phyloP scores from a whole-genome alignment of 2,797 vertebrate species.

The Falco naumanni region DNA sequence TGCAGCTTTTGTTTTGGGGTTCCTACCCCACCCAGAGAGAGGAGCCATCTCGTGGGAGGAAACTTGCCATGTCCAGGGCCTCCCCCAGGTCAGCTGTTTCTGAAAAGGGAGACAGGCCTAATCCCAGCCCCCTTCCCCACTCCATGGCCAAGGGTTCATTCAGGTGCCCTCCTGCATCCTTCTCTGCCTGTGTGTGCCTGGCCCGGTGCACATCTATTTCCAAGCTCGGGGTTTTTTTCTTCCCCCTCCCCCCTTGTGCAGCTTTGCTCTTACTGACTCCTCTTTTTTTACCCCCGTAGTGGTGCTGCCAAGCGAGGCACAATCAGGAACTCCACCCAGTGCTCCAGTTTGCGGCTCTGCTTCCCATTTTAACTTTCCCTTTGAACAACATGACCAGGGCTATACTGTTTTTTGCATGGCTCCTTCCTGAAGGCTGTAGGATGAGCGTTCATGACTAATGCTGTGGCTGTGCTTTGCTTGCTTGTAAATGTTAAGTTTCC shows the following conservation, averaged over 20 bases:
- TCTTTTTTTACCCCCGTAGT: not conserved
- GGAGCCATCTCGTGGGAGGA: not conserved
- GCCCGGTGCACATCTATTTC: not conserved
- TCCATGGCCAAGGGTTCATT: not conserved
- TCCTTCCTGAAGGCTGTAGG: not conserved
- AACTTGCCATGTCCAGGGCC: not conserved
- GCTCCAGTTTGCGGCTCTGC: conserved; percentile 13
- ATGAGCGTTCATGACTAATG: not conserved
- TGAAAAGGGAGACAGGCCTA: not conserved
- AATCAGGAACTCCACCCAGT: conserved; percentile 15
- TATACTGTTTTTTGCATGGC: not conserved
- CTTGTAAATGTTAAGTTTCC: conserved; percentile 8
- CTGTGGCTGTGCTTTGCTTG: not conserved
- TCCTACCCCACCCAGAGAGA: not conserved
- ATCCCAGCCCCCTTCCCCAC: not conserved
- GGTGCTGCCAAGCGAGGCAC: not conserved
- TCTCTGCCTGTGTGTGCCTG: not conserved
- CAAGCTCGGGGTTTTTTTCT: not conserved
- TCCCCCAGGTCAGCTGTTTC: not conserved
- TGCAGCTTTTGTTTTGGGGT: not conserved
- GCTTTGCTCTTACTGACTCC: conserved; percentile 30
- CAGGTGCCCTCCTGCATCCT: not conserved
- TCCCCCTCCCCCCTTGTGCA: not conserved
- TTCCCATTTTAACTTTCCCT: conserved; percentile 36
- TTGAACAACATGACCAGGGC: not conserved